These are phyloP conservation scores for Anthopleura sola DNA, from an alignment of 64 coral and sea anemone species.

Conservation along the genomic window DNA sequence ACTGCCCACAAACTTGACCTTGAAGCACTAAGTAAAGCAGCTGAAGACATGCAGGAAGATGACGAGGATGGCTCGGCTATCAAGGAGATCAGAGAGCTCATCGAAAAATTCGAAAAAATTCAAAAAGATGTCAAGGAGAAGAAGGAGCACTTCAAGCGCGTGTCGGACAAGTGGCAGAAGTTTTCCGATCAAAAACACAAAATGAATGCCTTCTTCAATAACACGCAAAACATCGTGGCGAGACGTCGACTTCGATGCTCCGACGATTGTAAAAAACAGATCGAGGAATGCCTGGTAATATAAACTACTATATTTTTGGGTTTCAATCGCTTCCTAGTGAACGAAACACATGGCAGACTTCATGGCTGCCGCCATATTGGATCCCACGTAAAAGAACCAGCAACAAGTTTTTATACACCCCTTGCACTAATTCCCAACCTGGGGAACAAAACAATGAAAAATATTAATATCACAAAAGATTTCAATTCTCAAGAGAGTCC, in stretches of 20 bases:
- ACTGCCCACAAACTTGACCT: slow-evolving; percentile 78
- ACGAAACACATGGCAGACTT: no score
- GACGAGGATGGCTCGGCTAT: slow-evolving; percentile 68
- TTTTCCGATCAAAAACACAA: slow-evolving; percentile 87
- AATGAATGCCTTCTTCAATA: slow-evolving; percentile 83
- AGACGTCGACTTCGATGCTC: slow-evolving; percentile 56
- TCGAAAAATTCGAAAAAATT: slow-evolving; percentile 72
- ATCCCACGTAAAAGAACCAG: no score
- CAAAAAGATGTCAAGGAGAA: slow-evolving; percentile 80
- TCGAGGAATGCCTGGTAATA: slow-evolving; percentile 76
- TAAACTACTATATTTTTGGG: background rate
- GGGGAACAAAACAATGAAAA: no score
- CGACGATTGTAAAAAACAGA: slow-evolving; percentile 81
- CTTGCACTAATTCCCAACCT: no score
- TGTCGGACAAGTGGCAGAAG: slow-evolving; percentile 70
- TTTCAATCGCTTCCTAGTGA: no score
- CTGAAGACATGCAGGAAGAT: slow-evolving; percentile 80
- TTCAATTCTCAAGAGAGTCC: no score
- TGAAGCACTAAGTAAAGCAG: slow-evolving; percentile 70
- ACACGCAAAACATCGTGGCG: slow-evolving; percentile 72
- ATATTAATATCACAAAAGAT: no score
- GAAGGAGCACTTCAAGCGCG: slow-evolving; percentile 65
- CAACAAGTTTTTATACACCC: no score
- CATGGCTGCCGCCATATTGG: no score
- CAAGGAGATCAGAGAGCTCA: slow-evolving; percentile 72